Conservation (phyloP, 2,797 vertebrate species). For the Coregonus suidteri region DNA sequence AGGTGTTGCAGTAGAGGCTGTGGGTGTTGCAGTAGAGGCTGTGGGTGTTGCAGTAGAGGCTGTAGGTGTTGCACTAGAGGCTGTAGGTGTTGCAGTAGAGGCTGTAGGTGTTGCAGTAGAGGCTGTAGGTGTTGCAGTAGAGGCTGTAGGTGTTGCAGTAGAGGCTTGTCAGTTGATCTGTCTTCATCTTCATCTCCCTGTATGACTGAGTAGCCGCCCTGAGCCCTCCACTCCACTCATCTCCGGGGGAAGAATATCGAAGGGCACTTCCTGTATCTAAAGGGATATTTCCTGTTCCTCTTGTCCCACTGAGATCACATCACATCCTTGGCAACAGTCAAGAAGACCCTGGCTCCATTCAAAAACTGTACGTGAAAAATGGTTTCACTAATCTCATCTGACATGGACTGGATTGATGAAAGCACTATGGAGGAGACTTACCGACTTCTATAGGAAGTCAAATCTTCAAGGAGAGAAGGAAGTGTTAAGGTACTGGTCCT, state of each 20-base stretch:
- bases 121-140: too few species aligned
- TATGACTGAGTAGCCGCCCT: too few species aligned
- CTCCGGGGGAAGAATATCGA: constrained; percentile 61
- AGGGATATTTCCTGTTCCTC: constrained; percentile 52
- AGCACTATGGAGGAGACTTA: background rate
- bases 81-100: too few species aligned
- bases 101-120: too few species aligned
- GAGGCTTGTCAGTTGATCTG: constrained; percentile 70
- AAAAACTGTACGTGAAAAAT: background rate
- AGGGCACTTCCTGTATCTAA: constrained; percentile 64
- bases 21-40: too few species aligned
- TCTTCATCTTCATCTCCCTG: constrained; percentile 51
- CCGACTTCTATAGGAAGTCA: background rate
- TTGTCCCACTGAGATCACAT: background rate
- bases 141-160: too few species aligned
- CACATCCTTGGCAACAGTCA: background rate
- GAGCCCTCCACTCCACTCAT: constrained; percentile 34
- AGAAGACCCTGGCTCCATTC: background rate
- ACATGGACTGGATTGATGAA: background rate
- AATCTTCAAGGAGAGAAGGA: background rate
- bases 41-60: too few species aligned
- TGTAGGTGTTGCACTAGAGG: too few species aligned
- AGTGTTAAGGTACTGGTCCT: background rate
- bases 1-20: too few species aligned
- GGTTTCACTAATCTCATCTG: background rate